Evolutionary conservation across 2,888 invertebrate genomes (phyloP).

Genomic region (Agonopterix subpropinquella): DNA sequence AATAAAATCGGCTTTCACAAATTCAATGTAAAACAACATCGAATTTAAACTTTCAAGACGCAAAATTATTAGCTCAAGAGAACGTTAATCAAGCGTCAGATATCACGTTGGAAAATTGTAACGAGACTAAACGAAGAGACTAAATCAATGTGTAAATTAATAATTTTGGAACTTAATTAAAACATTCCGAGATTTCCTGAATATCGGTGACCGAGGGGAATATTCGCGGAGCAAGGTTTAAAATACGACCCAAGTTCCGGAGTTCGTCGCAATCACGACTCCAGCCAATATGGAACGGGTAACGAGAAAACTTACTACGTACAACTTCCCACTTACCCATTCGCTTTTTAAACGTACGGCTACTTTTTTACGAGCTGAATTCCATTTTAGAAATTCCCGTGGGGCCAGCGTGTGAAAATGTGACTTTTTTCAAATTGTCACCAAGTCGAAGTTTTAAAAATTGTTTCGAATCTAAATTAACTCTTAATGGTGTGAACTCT

Average conservation of each 20-base stretch:
- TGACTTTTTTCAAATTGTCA: neutral
- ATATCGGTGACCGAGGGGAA: constrained; percentile 20
- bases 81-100: neutral
- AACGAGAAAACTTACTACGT: constrained; percentile 32
- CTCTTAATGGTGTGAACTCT: neutral
- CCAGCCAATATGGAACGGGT: constrained; percentile 26
- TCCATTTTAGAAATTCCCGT: constrained; percentile 16
- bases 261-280: constrained; percentile 18
- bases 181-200: constrained; percentile 34
- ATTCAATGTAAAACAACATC: no score
- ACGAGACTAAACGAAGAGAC: no score
- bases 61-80: no score
- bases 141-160: constrained; percentile 29
- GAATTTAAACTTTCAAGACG: no score
- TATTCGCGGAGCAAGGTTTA: constrained; percentile 21
- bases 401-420: constrained; percentile 1
- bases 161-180: constrained; percentile 56
- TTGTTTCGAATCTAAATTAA: neutral
- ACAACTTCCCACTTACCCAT: constrained; percentile 23
- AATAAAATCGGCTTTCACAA: no score
- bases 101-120: neutral
- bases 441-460: no score
- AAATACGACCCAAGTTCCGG: constrained; percentile 24
- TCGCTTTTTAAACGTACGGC: constrained; percentile 21
- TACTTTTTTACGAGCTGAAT: constrained; percentile 16